Evolutionary conservation across 2,797 vertebrate genomes (phyloP), one percentile per base, ranked within the genome.

Genomic region (Philypnodon macrostomus): DNA sequence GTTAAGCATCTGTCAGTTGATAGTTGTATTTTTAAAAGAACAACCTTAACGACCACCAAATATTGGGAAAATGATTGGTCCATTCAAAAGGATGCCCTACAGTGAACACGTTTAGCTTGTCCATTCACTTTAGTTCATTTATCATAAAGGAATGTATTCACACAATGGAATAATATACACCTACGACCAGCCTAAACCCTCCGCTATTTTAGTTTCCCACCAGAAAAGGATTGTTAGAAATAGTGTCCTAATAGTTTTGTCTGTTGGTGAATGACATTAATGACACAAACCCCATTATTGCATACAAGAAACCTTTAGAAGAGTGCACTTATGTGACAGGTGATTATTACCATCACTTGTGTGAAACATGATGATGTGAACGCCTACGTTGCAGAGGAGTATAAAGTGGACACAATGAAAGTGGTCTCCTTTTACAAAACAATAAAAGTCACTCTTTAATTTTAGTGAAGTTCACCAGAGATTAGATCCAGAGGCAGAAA

Each of bases 191-290:
- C 60, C 47, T 51, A 68, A 9, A 35, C 57, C 63, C 63, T 61
- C 72, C 56, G 51, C 57, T 62, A 41, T 76, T 73, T 48, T 29
- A 50, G 53, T 47, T 53, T 57, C 33, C 11, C 53, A 73, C 58
- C 30, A 52, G 48, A 63, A 59, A 63, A 75, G 79, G 86, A 88
- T 86, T 88, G 79, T 80, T 58, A 29, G 77, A 83, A 70, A 76
- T 63, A 56, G 74, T 59, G 67, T 73, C 75, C 80, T 70, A 64
- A 60, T 67, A 73, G 58, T 62, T 53, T 64, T 58, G 54, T 69
- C 73, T 75, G 53, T 63, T 66, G 67, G 63, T 61, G 72, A 83
- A 67, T 71, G 69, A 77, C 67, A 69, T 67, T n/a, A 52, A 63
- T 53, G 65, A 47, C 67, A 73, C 65, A 73, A 57, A 73, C 63